Conservation (phyloP, 2,113 vertebrate genomes). For the Myanophis thanlyinensis region DNA sequence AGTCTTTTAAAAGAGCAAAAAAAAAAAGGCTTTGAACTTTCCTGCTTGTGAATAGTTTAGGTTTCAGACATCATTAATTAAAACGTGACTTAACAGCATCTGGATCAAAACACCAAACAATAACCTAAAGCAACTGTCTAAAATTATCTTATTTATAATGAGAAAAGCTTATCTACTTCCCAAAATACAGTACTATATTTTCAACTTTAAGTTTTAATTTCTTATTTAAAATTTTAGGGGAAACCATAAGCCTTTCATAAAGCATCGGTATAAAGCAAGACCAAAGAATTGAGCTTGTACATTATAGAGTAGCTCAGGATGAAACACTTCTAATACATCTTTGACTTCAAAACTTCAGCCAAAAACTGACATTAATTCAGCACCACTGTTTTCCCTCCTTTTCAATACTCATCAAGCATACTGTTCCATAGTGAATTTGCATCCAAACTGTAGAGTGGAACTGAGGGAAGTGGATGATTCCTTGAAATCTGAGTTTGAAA, state of each 20-base stretch:
- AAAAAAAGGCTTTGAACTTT: background rate
- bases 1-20: background rate
- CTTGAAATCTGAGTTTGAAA: background rate
- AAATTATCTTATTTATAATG: conserved; percentile 21
- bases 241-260: conserved; percentile 29
- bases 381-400: background rate
- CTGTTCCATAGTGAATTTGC: background rate
- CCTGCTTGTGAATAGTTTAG: background rate
- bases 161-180: background rate
- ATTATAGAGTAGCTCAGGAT: background rate
- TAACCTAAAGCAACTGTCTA: conserved; percentile 14
- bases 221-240: conserved; percentile 20
- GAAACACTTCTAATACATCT: background rate
- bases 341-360: background rate
- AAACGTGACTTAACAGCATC: background rate
- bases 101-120: background rate
- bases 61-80: background rate
- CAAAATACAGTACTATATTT: background rate
- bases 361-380: background rate
- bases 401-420: background rate
- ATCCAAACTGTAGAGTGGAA: background rate
- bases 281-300: background rate
- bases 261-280: conserved; percentile 11
- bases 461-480: background rate
- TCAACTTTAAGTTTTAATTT: too few species aligned